These are phyloP conservation scores for Bombus breviceps DNA, from an alignment of 1,140 invertebrate genomes.

Conservation along the genomic window DNA sequence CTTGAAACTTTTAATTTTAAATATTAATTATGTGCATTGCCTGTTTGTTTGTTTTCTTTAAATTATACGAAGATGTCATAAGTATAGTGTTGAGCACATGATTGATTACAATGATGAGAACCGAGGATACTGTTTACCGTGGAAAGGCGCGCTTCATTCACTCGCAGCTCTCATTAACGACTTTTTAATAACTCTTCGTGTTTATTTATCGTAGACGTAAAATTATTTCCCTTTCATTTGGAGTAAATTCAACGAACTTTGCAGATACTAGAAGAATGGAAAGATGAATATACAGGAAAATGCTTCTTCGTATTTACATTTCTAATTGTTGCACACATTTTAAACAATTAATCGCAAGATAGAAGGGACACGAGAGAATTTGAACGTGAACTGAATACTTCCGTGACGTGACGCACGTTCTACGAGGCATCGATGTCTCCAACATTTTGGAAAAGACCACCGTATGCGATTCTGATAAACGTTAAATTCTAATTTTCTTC, in stretches of 20 bases:
- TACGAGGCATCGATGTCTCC: conserved; percentile 34
- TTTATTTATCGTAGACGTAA: neutral
- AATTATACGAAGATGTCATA: neutral
- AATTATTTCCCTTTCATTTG: neutral
- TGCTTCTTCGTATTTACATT: neutral
- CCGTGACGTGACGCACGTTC: no score
- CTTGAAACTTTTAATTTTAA: neutral
- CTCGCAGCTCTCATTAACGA: neutral
- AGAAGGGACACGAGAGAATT: neutral
- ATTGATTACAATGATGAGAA: conserved; percentile 14
- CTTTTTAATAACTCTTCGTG: neutral
- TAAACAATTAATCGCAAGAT: neutral
- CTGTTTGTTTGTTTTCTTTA: neutral
- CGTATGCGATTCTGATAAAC: no score
- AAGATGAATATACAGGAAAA: neutral
- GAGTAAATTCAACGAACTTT: neutral
- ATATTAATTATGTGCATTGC: neutral
- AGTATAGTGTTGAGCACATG: neutral
- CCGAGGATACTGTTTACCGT: neutral
- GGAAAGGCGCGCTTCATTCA: neutral
- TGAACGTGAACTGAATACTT: neutral
- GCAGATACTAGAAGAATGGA: neutral
- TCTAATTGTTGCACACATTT: neutral
- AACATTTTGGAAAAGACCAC: neutral
- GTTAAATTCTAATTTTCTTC: neutral